Conservation (phyloP, 2,113 vertebrate genomes). For the Noctilio leporinus region DNA sequence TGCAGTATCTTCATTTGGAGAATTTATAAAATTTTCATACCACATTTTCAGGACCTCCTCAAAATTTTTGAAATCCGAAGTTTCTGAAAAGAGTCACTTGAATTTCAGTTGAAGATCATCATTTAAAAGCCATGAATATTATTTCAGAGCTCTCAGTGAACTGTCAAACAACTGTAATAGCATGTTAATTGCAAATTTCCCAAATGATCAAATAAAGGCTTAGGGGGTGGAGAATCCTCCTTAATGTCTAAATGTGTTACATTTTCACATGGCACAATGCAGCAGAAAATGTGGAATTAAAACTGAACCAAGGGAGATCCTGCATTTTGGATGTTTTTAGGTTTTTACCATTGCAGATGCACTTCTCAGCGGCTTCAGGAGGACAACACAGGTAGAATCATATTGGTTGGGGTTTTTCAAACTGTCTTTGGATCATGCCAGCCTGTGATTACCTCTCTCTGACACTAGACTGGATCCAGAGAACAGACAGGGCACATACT, state of each 20-base stretch:
- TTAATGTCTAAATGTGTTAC: background rate
- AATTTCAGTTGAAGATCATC: constrained; percentile 8
- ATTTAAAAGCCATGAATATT: background rate
- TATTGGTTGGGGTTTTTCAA: background rate
- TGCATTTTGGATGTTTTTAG: background rate
- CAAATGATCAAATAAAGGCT: background rate
- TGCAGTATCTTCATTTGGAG: background rate
- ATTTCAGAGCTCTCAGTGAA: constrained; percentile 28
- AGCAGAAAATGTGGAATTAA: background rate
- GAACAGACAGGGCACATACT: background rate
- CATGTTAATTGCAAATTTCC: background rate
- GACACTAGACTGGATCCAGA: background rate
- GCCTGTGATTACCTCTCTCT: background rate
- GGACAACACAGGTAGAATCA: background rate
- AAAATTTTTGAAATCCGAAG: background rate
- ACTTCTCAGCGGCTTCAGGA: background rate
- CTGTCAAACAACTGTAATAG: background rate
- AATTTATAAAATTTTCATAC: background rate
- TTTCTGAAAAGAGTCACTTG: constrained; percentile 27
- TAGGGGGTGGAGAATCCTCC: background rate
- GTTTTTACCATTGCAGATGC: background rate
- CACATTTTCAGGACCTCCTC: background rate
- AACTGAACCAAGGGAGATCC: background rate
- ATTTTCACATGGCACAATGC: background rate
- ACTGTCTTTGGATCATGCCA: background rate